A percentile compares a stretch with the other conserved stretches of the same genome.
Conservation (phyloP, 2,113 vertebrate species). For the Holacanthus passer region DNA sequence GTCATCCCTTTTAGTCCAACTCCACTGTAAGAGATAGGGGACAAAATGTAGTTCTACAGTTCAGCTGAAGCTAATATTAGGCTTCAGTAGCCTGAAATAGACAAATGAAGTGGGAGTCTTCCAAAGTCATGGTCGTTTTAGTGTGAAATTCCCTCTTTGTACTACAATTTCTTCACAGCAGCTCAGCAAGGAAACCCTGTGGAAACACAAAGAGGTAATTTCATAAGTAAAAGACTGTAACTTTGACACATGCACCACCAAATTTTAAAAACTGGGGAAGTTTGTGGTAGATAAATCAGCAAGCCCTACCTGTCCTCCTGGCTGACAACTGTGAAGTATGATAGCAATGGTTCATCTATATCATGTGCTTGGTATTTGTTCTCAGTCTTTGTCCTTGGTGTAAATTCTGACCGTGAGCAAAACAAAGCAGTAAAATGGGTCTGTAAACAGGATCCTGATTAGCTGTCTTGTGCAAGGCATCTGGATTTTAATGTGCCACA, state of each 20-base stretch:
- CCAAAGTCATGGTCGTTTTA: no score
- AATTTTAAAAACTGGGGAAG: not conserved
- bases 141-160: not conserved
- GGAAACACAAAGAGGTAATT: not conserved
- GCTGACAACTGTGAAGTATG: not conserved
- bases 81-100: not conserved
- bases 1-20: not conserved
- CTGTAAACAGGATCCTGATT: not conserved
- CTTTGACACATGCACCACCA: not conserved
- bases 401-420: constrained; percentile 1
- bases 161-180: not conserved
- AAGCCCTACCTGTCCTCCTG: not conserved
- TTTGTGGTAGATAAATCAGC: not conserved
- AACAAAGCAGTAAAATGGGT: constrained; percentile 33
- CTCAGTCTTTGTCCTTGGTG: constrained; percentile 12
- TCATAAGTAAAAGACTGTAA: no score
- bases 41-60: not conserved
- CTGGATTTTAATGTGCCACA: constrained; percentile 30
- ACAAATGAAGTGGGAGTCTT: not conserved
- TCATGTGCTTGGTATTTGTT: not conserved
- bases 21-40: not conserved
- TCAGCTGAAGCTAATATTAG: not conserved
- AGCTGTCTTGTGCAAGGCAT: constrained; percentile 9
- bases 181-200: not conserved
- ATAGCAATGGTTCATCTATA: not conserved